phyloP scores from a whole-genome alignment of 2,113 vertebrate genomes.

The Athene cunicularia region DNA sequence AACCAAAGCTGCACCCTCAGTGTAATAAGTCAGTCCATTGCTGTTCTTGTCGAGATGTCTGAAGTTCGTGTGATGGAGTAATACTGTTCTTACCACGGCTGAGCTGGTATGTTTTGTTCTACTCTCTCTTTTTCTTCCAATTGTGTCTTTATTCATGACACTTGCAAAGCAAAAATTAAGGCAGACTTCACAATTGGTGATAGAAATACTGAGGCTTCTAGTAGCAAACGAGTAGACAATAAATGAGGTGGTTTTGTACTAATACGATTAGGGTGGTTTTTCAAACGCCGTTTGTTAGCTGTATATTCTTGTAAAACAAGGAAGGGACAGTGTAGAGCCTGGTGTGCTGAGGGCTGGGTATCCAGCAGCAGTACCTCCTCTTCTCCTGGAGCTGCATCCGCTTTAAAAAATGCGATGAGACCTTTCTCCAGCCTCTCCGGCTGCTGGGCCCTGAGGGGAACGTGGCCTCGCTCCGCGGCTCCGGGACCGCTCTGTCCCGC shows the following conservation, averaged over 20 bases:
- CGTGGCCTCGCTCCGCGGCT: too few species aligned
- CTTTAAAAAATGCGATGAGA: background rate
- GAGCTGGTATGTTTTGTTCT: background rate
- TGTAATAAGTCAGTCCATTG: background rate
- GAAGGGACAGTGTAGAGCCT: background rate
- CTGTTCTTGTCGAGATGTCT: background rate
- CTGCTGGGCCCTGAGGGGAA: background rate
- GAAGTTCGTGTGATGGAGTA: background rate
- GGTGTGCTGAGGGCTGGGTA: background rate
- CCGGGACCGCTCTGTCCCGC: too few species aligned
- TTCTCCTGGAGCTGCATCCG: background rate
- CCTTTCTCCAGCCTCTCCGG: background rate
- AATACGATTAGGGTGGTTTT: background rate
- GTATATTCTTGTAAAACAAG: background rate
- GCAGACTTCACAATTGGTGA: background rate
- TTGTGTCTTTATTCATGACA: background rate
- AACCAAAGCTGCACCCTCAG: background rate
- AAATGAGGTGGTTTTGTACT: background rate
- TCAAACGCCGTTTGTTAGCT: background rate
- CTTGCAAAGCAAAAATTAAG: background rate
- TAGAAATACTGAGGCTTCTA: background rate
- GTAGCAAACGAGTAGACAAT: background rate
- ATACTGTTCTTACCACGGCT: background rate
- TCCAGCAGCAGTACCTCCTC: background rate
- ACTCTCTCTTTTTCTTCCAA: background rate